Evolutionary conservation across 2,888 invertebrate species (phyloP).

Genomic region (Chesias legatella): DNA sequence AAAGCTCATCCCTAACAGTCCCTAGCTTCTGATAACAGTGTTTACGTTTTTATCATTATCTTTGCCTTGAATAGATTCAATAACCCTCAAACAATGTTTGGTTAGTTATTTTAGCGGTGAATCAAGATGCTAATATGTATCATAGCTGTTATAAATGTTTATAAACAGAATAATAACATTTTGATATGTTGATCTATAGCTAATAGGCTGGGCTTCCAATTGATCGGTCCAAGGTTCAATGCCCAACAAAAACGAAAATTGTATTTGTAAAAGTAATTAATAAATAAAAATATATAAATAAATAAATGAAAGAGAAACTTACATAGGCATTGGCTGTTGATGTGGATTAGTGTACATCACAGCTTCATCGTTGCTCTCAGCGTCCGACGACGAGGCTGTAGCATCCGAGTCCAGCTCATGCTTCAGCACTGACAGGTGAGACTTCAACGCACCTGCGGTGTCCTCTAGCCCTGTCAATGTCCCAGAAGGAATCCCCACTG

Average conservation of each 20-base stretch:
- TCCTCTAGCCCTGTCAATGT: conserved; percentile 85
- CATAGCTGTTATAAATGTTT: neutral
- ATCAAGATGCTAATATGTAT: too few species aligned
- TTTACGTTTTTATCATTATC: conserved; percentile 25
- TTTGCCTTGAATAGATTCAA: conserved; percentile 2
- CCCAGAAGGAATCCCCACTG: conserved; percentile 79
- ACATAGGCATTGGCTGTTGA: conserved; percentile 89
- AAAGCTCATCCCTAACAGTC: conserved; percentile 17
- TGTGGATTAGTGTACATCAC: conserved; percentile 88
- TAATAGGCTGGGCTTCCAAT: too few species aligned
- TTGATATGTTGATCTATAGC: too few species aligned
- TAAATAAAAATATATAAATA: too few species aligned
- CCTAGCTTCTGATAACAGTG: conserved; percentile 20
- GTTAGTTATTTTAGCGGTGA: too few species aligned
- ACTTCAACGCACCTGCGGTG: conserved; percentile 86
- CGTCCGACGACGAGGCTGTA: conserved; percentile 95
- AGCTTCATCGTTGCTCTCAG: conserved; percentile 95
- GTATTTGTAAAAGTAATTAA: too few species aligned
- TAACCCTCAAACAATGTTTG: conserved; percentile 1
- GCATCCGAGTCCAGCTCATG: conserved; percentile 93
- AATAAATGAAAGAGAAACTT: too few species aligned
- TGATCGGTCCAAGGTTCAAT: too few species aligned
- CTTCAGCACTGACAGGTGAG: conserved; percentile 87
- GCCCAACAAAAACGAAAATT: too few species aligned
- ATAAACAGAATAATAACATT: conserved; percentile 3